Percentiles rank a stretch among this genome's conserved stretches.
Evolutionary conservation across 1,140 invertebrate species (phyloP).

Genomic region (Aphaenogaster ashmeadi): DNA sequence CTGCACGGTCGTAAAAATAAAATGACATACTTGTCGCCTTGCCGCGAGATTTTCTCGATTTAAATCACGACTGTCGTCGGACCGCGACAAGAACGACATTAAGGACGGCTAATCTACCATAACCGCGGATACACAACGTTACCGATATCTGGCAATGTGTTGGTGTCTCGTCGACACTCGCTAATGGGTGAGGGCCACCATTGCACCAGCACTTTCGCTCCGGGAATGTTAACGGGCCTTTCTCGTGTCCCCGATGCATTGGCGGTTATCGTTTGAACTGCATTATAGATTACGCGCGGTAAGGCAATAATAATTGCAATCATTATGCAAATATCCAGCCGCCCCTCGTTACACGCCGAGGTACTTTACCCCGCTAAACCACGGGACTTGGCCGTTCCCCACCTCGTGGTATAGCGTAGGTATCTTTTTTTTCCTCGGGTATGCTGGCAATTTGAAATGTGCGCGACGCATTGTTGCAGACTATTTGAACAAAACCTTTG

Average conservation of each 20-base stretch:
- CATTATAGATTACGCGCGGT: conserved; percentile 73
- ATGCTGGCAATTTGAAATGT: conserved; percentile 42
- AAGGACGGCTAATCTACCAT: conserved; percentile 52
- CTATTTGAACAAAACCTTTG: conserved; percentile 54
- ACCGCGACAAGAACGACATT: conserved; percentile 51
- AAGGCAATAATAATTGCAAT: conserved; percentile 78
- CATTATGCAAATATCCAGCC: conserved; percentile 74
- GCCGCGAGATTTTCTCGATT: conserved; percentile 17
- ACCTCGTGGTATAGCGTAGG: neutral
- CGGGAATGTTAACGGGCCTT: conserved; percentile 74
- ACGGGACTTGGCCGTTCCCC: neutral
- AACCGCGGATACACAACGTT: conserved; percentile 55
- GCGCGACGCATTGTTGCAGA: conserved; percentile 52
- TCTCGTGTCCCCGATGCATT: conserved; percentile 76
- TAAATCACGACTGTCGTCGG: conserved; percentile 42
- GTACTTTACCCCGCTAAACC: conserved; percentile 47
- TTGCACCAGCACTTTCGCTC: conserved; percentile 37
- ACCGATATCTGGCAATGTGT: conserved; percentile 46
- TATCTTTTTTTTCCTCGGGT: conserved; percentile 43
- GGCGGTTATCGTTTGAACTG: conserved; percentile 73
- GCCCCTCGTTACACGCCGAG: conserved; percentile 58
- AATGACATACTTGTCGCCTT: conserved; percentile 46
- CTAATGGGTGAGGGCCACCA: conserved; percentile 50
- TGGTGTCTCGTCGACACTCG: conserved; percentile 57
- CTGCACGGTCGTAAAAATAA: conserved; percentile 16